Conservation (phyloP, 2,113 vertebrate genomes). For the Eretmochelys imbricata region DNA sequence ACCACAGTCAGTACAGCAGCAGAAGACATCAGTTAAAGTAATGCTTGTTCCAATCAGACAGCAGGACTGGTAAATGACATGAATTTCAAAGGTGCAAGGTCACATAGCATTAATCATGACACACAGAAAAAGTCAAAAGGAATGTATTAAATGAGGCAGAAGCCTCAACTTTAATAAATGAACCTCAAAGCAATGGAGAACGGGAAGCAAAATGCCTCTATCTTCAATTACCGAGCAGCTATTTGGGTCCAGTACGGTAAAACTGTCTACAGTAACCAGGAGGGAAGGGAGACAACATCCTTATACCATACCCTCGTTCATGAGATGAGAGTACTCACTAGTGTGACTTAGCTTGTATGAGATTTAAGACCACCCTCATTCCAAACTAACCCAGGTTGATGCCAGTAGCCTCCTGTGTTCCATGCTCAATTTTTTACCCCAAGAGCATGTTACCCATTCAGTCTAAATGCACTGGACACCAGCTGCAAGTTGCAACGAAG, state of each 20-base stretch:
- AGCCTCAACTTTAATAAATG: background rate
- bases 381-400: background rate
- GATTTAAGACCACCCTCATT: background rate
- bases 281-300: background rate
- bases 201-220: background rate
- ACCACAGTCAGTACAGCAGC: background rate
- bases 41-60: background rate
- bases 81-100: background rate
- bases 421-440: background rate
- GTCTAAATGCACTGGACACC: background rate
- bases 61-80: background rate
- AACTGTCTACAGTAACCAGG: background rate
- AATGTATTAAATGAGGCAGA: background rate
- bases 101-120: fast-evolving
- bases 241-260: background rate
- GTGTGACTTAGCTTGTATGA: too few relatives aligned
- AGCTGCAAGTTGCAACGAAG: background rate
- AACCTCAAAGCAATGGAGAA: background rate
- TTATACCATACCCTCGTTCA: background rate
- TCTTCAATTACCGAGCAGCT: background rate
- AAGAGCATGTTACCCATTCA: background rate
- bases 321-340: background rate
- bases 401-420: background rate
- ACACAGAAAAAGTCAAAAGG: background rate
- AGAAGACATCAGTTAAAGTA: background rate